These are phyloP conservation scores for Telmatherina bonti DNA, from an alignment of 2,797 vertebrate species.

Conservation along the genomic window DNA sequence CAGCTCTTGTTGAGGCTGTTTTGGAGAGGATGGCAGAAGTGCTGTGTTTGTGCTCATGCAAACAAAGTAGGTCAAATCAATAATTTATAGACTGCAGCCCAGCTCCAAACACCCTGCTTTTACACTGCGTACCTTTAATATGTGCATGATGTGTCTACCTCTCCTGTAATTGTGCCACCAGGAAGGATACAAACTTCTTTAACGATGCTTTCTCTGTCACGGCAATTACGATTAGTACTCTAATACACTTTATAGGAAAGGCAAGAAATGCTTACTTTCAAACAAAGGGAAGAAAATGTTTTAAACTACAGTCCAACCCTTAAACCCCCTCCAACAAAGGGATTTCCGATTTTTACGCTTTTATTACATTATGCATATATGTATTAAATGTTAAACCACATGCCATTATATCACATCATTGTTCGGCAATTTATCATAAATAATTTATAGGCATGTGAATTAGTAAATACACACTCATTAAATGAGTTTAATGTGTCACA, in stretches of 20 bases:
- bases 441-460: too few species aligned
- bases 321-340: neutral
- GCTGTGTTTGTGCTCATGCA: constrained; percentile 6
- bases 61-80: constrained; percentile 36
- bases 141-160: neutral
- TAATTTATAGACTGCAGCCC: constrained; percentile 29
- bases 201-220: neutral
- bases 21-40: constrained; percentile 15
- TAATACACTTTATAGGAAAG: neutral
- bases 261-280: neutral
- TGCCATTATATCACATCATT: neutral
- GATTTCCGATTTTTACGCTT: neutral
- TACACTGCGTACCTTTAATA: constrained; percentile 4
- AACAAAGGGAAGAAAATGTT: neutral
- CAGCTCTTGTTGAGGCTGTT: neutral
- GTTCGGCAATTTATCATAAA: too few species aligned
- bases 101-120: constrained; percentile 6
- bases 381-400: neutral
- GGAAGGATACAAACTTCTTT: neutral
- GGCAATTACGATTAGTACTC: too few species aligned
- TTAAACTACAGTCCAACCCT: neutral
- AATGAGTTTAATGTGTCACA: too few species aligned
- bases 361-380: neutral
- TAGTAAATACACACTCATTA: neutral
- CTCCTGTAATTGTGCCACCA: neutral